These are phyloP conservation scores for Sisyra nigra DNA, from an alignment of 2,888 invertebrate species.

Conservation along the genomic window DNA sequence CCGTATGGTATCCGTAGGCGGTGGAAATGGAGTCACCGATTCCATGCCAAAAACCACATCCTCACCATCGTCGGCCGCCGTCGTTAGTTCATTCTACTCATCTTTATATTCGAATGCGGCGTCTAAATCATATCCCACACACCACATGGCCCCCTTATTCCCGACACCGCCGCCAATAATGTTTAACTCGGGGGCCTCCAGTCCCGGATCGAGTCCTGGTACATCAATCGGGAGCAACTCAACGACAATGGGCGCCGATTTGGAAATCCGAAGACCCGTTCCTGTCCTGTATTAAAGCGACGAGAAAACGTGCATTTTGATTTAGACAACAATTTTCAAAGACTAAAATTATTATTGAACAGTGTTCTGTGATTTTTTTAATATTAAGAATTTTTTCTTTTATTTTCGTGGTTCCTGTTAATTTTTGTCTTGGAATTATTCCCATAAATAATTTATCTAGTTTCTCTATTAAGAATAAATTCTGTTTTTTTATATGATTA, in stretches of 20 bases:
- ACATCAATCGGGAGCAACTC: constrained; percentile 15
- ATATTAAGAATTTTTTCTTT: too few species aligned
- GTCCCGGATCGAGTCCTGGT: constrained; percentile 26
- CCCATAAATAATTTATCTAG: too few species aligned
- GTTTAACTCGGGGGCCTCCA: constrained; percentile 24
- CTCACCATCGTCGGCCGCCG: constrained; percentile 34
- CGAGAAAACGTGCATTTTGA: background rate
- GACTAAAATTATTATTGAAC: too few species aligned
- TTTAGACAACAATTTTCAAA: background rate
- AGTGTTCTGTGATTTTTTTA: too few species aligned
- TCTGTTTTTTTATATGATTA: too few species aligned
- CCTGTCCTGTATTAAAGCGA: constrained; percentile 47
- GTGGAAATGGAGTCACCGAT: constrained; percentile 15
- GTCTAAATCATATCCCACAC: constrained; percentile 35
- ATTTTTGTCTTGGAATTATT: too few species aligned
- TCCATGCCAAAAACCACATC: constrained; percentile 6
- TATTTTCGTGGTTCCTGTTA: too few species aligned
- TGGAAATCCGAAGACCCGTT: constrained; percentile 47
- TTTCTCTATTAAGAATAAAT: too few species aligned
- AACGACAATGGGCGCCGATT: constrained; percentile 15
- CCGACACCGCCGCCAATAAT: constrained; percentile 30
- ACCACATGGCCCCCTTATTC: constrained; percentile 35
- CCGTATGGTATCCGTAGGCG: constrained; percentile 20
- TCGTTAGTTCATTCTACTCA: constrained; percentile 51
- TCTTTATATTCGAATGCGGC: constrained; percentile 36